A percentile compares a stretch with the other conserved stretches of the same genome.
Evolutionary conservation across 1,140 invertebrate genomes (phyloP).

Genomic region (Orussus abietinus): DNA sequence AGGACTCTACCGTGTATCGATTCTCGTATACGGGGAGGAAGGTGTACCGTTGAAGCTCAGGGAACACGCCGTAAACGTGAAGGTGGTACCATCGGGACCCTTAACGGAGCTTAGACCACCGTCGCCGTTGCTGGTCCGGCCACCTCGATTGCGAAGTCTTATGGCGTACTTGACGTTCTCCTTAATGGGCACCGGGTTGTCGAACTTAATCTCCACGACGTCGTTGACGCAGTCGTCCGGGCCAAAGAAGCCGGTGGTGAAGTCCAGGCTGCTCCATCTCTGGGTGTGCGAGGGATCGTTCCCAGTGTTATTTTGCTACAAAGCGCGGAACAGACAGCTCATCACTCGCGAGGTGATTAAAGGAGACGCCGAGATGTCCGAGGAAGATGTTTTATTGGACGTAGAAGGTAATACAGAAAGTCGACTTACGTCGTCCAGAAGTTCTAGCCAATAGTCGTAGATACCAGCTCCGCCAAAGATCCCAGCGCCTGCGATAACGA

Average conservation of each 20-base stretch:
- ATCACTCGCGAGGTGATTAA: too few relatives aligned
- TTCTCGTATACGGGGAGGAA: too few relatives aligned
- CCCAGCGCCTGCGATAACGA: conserved; percentile 82
- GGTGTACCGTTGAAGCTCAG: conserved; percentile 94
- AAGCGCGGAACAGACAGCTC: too few relatives aligned
- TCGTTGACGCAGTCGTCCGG: conserved; percentile 74
- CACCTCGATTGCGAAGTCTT: conserved; percentile 84
- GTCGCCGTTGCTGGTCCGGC: conserved; percentile 89
- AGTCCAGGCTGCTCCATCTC: conserved; percentile 73
- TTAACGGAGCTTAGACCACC: conserved; percentile 80
- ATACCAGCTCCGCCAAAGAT: conserved; percentile 85
- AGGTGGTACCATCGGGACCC: conserved; percentile 88
- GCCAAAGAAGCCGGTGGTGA: conserved; percentile 68
- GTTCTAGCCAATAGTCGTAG: conserved; percentile 88
- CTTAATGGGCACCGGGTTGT: conserved; percentile 82
- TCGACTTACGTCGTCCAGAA: conserved; percentile 75
- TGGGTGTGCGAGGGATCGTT: conserved; percentile 59
- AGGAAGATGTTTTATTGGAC: too few relatives aligned
- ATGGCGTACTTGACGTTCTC: conserved; percentile 88
- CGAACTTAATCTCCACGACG: conserved; percentile 87
- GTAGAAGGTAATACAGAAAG: too few relatives aligned
- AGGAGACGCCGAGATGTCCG: too few relatives aligned
- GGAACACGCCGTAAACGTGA: conserved; percentile 88
- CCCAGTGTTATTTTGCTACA: conserved; percentile 47
- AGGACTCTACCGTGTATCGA: too few relatives aligned